These are phyloP conservation scores for Pecten maximus DNA, from an alignment of 2,888 invertebrate genomes.

Conservation along the genomic window DNA sequence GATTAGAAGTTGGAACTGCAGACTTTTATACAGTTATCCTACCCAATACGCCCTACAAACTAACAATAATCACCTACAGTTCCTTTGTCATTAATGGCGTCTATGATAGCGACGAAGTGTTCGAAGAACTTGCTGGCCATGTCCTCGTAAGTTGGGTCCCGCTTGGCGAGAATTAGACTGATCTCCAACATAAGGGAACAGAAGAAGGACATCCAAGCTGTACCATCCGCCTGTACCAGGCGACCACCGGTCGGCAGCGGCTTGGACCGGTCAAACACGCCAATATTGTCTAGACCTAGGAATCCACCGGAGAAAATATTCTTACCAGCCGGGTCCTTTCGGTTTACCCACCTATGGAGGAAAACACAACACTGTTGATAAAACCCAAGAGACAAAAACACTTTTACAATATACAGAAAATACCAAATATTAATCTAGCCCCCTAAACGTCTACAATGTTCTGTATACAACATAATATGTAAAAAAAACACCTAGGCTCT, in stretches of 20 bases:
- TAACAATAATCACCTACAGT: slow-evolving; percentile 59
- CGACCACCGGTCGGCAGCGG: slow-evolving; percentile 71
- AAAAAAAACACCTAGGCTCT: too few species aligned
- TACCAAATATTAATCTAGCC: too few species aligned
- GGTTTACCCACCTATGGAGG: slow-evolving; percentile 82
- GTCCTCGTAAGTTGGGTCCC: slow-evolving; percentile 80
- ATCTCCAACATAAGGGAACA: slow-evolving; percentile 81
- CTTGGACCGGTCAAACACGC: slow-evolving; percentile 79
- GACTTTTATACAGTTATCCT: too few species aligned
- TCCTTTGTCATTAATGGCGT: slow-evolving; percentile 80
- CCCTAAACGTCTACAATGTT: too few species aligned
- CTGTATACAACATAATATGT: too few species aligned
- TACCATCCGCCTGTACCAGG: slow-evolving; percentile 81
- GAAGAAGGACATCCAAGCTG: slow-evolving; percentile 83
- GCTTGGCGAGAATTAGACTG: slow-evolving; percentile 78
- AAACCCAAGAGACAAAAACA: too few species aligned
- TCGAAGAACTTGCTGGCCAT: slow-evolving; percentile 82
- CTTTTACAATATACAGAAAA: too few species aligned
- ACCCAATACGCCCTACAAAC: too few species aligned
- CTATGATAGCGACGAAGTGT: slow-evolving; percentile 81
- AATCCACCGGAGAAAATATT: slow-evolving; percentile 81
- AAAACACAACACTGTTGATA: too few species aligned
- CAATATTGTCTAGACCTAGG: slow-evolving; percentile 81
- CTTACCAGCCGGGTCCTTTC: slow-evolving; percentile 79
- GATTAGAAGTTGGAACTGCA: too few species aligned